Percentiles rank a stretch among this genome's conserved stretches.
Conservation (phyloP, 2,888 invertebrate genomes). For the Gerris lacustris region DNA sequence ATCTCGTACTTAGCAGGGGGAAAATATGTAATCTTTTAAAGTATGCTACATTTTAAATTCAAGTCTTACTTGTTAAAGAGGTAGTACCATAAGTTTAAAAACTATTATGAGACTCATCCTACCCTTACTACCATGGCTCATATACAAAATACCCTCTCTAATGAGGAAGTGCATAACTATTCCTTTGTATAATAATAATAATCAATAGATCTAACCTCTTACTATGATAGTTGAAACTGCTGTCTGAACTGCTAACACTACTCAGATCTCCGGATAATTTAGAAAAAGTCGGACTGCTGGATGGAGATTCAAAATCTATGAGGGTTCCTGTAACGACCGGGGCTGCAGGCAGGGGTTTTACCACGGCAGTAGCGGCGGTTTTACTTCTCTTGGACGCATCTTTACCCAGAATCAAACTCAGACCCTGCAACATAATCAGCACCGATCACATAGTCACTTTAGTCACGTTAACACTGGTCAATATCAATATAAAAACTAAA, state of each 20-base stretch:
- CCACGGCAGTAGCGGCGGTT: slow-evolving; percentile 22
- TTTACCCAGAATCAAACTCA: not conserved
- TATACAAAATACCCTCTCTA: too few relatives aligned
- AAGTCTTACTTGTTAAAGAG: too few relatives aligned
- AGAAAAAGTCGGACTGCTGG: slow-evolving; percentile 62
- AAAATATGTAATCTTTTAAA: too few relatives aligned
- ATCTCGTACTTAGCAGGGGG: too few relatives aligned
- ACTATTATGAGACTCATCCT: too few relatives aligned
- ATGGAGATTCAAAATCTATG: slow-evolving; percentile 59
- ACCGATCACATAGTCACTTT: not conserved
- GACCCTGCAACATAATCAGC: slow-evolving; percentile 2
- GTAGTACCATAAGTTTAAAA: too few relatives aligned
- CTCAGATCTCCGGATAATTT: slow-evolving; percentile 38
- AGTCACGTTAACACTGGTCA: not conserved
- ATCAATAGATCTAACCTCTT: not conserved
- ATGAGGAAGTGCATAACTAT: too few relatives aligned
- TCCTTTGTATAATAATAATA: too few relatives aligned
- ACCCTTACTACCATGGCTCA: too few relatives aligned
- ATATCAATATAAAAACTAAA: slow-evolving; percentile 6
- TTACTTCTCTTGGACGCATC: slow-evolving; percentile 1
- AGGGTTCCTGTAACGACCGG: slow-evolving; percentile 44
- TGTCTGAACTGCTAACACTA: not conserved
- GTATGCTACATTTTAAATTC: too few relatives aligned
- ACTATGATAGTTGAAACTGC: not conserved
- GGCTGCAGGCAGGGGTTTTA: slow-evolving; percentile 23